These are phyloP conservation scores for Zaprionus taronus DNA, from an alignment of 1,140 invertebrate species.

Conservation along the genomic window DNA sequence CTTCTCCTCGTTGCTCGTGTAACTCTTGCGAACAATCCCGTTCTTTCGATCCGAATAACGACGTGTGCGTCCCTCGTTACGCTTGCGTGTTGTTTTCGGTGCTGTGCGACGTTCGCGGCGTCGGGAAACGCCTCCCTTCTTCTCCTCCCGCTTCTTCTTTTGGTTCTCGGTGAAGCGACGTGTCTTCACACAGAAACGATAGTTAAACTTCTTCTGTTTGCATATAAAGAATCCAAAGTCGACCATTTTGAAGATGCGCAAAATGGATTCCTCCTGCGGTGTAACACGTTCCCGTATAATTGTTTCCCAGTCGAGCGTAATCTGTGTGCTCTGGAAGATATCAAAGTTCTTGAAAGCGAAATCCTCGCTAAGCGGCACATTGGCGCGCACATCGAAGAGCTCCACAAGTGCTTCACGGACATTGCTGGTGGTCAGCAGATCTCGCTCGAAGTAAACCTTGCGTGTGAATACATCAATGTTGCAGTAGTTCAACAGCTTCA, in stretches of 20 bases:
- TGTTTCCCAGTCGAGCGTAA: constrained; percentile 88
- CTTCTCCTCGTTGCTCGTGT: constrained; percentile 83
- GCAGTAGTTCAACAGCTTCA: constrained; percentile 87
- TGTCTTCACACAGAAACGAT: constrained; percentile 81
- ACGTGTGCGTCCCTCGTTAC: constrained; percentile 85
- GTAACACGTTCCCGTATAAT: constrained; percentile 86
- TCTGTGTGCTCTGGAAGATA: constrained; percentile 88
- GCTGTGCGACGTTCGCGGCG: constrained; percentile 78
- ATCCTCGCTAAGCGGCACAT: constrained; percentile 90
- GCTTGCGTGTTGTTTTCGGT: constrained; percentile 79
- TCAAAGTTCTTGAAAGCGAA: constrained; percentile 88
- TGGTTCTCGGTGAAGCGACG: constrained; percentile 87
- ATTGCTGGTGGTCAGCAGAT: constrained; percentile 70
- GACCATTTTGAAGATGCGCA: constrained; percentile 89
- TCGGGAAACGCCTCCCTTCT: constrained; percentile 75
- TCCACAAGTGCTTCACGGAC: constrained; percentile 73
- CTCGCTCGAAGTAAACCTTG: constrained; percentile 83
- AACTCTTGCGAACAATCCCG: constrained; percentile 80
- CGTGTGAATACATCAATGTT: constrained; percentile 85
- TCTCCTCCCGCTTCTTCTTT: constrained; percentile 87
- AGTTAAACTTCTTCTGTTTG: constrained; percentile 84
- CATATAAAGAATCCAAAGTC: constrained; percentile 87
- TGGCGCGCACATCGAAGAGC: constrained; percentile 85
- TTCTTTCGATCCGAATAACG: constrained; percentile 83
- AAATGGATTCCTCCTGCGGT: constrained; percentile 87